Evolutionary conservation across 2,888 invertebrate genomes (phyloP).

Genomic region (Elysia crispata): DNA sequence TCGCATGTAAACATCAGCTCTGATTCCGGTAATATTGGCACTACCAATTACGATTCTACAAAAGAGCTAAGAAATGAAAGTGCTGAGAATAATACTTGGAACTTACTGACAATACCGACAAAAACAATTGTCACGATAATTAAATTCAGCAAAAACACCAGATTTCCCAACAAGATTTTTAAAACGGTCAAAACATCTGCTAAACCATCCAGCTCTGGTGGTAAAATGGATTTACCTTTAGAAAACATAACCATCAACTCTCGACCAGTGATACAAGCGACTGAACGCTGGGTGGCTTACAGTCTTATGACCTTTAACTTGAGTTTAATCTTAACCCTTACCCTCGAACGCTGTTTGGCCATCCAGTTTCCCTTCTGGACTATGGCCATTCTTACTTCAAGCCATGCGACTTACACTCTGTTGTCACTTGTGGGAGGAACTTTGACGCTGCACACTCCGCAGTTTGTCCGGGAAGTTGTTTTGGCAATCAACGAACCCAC

Average conservation of each 20-base stretch:
- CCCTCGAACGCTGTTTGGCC: slow-evolving; percentile 19
- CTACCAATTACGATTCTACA: too few relatives aligned
- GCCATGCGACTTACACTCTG: slow-evolving; percentile 3
- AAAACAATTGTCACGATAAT: too few relatives aligned
- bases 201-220: not conserved
- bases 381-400: slow-evolving; percentile 10
- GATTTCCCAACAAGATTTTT: not conserved
- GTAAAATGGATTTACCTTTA: not conserved
- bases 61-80: too few relatives aligned
- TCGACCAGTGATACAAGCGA: slow-evolving; percentile 11
- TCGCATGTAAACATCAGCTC: too few relatives aligned
- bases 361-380: slow-evolving; percentile 28
- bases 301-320: slow-evolving; percentile 41
- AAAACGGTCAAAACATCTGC: not conserved
- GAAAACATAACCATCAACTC: slow-evolving; percentile 25
- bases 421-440: not conserved
- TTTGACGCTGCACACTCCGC: slow-evolving; percentile 33
- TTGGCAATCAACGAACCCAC: not conserved
- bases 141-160: not conserved
- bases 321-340: not conserved
- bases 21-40: too few relatives aligned
- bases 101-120: too few relatives aligned
- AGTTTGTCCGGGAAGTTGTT: slow-evolving; percentile 29
- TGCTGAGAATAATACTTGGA: too few relatives aligned
- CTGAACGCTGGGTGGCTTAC: slow-evolving; percentile 41